Conservation (phyloP, 2,888 invertebrate genomes). For the Hyposoter didymator region DNA sequence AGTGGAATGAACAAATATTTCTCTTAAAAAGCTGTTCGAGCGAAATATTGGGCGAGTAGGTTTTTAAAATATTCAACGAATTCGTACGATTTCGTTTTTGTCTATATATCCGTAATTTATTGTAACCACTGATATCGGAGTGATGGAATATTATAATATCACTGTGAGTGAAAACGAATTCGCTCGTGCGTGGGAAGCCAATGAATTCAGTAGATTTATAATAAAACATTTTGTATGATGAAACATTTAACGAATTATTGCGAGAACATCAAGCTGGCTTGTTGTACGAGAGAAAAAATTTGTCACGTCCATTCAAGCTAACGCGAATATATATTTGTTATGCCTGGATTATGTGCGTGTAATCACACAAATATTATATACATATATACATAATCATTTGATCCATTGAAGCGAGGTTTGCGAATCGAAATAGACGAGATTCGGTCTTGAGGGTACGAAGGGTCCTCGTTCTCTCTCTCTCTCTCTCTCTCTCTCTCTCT, state of each 20-base stretch:
- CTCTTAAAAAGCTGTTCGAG: background rate
- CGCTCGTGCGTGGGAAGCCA: background rate
- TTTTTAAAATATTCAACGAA: slow-evolving; percentile 1
- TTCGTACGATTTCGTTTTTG: background rate
- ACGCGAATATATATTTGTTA: slow-evolving; percentile 1
- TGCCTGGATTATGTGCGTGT: background rate
- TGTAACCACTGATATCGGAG: background rate
- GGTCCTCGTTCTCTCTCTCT: background rate
- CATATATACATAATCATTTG: slow-evolving; percentile 25
- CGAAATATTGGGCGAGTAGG: background rate
- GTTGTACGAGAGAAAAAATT: background rate
- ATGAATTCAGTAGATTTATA: background rate
- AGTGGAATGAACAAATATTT: slow-evolving; percentile 26
- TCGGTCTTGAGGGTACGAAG: slow-evolving; percentile 43
- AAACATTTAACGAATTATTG: slow-evolving; percentile 1
- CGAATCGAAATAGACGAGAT: slow-evolving; percentile 54
- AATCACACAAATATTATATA: background rate
- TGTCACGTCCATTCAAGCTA: background rate
- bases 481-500: slow-evolving; percentile 21
- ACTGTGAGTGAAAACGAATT: background rate
- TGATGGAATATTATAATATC: slow-evolving; percentile 15
- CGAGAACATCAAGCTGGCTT: slow-evolving; percentile 8
- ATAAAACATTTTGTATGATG: background rate
- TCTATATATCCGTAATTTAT: background rate
- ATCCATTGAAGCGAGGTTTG: slow-evolving; percentile 46